Evolutionary conservation across 1,140 invertebrate genomes (phyloP).

Genomic region (Achatina immaculata): DNA sequence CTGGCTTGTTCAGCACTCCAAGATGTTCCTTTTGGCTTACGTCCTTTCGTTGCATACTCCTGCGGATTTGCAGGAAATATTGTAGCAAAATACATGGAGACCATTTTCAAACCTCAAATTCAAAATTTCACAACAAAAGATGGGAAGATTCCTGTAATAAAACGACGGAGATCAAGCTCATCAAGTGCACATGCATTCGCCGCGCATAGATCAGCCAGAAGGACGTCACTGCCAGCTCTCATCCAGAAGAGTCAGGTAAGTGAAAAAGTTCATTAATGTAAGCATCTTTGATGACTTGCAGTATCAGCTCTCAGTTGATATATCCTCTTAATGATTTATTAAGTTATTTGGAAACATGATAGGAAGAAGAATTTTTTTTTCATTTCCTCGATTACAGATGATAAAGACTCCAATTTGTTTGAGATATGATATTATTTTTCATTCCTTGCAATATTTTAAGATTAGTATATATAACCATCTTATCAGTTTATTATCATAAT

Average conservation of each 20-base stretch:
- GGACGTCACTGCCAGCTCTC: slow-evolving; percentile 70
- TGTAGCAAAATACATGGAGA: slow-evolving; percentile 70
- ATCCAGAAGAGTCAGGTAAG: slow-evolving; percentile 69
- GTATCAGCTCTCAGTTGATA: no score
- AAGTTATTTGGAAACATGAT: no score
- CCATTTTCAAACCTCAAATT: slow-evolving; percentile 63
- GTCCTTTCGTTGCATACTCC: slow-evolving; percentile 67
- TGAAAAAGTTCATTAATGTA: background rate
- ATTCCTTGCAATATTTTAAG: no score
- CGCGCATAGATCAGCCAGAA: slow-evolving; percentile 56
- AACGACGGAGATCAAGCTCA: slow-evolving; percentile 67
- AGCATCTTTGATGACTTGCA: background rate
- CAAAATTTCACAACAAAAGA: slow-evolving; percentile 64
- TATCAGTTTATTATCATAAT: no score
- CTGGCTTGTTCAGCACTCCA: slow-evolving; percentile 63
- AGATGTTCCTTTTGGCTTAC: slow-evolving; percentile 60
- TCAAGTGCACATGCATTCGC: slow-evolving; percentile 62
- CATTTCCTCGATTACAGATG: no score
- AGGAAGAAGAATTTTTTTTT: no score
- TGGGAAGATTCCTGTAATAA: slow-evolving; percentile 69
- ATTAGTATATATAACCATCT: no score
- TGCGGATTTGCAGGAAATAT: slow-evolving; percentile 67
- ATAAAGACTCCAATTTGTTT: no score
- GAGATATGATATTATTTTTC: no score
- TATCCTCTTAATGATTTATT: no score